phyloP scores from a whole-genome alignment of 2,113 vertebrate species.

The Ctenodactylus gundi region DNA sequence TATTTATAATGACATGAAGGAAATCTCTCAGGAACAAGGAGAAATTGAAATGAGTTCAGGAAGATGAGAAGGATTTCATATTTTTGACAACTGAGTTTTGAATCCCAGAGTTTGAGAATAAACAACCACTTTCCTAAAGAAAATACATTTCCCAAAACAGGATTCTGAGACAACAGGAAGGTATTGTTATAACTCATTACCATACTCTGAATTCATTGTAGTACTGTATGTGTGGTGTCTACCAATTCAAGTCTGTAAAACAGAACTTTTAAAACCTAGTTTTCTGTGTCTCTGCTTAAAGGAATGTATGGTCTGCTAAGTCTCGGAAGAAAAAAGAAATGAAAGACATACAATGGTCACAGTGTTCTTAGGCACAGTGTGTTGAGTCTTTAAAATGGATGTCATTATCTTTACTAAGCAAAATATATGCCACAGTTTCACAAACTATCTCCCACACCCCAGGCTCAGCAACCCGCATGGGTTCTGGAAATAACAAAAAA shows the following conservation, averaged over 20 bases:
- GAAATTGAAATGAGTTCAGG: background rate
- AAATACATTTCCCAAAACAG: conserved; percentile 40
- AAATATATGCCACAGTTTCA: background rate
- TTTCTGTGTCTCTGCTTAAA: background rate
- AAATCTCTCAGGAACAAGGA: conserved; percentile 71
- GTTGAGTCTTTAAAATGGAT: background rate
- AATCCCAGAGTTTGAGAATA: background rate
- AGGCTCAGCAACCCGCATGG: background rate
- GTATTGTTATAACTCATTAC: background rate
- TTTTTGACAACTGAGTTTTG: conserved; percentile 48
- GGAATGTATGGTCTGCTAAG: background rate
- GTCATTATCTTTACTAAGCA: conserved; percentile 5
- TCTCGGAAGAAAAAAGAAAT: background rate
- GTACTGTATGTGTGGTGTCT: background rate
- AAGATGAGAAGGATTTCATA: background rate
- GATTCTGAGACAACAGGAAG: background rate
- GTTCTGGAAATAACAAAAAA: background rate
- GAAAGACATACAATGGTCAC: background rate
- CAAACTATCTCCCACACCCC: background rate
- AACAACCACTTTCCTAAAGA: background rate
- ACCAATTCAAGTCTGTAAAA: conserved; percentile 24
- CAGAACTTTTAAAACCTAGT: background rate
- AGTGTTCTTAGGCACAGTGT: background rate
- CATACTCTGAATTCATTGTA: background rate
- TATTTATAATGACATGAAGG: conserved; percentile 2